Evolutionary conservation across 2,888 invertebrate genomes (phyloP).

Genomic region (Leptopilina drosophilae): DNA sequence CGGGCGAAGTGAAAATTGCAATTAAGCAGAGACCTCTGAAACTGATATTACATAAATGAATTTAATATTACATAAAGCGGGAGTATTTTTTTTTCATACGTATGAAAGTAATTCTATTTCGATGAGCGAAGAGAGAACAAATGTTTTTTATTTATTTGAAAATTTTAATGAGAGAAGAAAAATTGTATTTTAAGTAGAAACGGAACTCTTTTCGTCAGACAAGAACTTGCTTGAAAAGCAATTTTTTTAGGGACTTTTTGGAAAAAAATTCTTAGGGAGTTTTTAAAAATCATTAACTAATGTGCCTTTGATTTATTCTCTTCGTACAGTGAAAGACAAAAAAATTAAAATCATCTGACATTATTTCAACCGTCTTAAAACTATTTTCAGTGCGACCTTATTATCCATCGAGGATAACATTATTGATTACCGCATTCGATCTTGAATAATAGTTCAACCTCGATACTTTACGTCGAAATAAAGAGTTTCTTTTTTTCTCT

Average conservation of each 20-base stretch:
- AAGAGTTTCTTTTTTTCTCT: constrained; percentile 44
- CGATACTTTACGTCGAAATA: constrained; percentile 43
- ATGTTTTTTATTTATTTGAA: too few relatives aligned
- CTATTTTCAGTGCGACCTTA: constrained; percentile 23
- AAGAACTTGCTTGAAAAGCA: too few relatives aligned
- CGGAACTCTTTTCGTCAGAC: too few relatives aligned
- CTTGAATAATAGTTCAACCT: constrained; percentile 46
- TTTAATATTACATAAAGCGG: constrained; percentile 13
- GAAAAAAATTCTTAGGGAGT: too few relatives aligned
- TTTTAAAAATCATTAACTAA: too few relatives aligned
- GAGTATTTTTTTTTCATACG: neutral
- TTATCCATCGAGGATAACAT: constrained; percentile 47
- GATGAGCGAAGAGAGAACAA: too few relatives aligned
- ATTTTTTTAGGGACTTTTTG: too few relatives aligned
- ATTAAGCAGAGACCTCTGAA: constrained; percentile 52
- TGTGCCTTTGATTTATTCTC: too few relatives aligned
- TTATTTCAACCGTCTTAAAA: constrained; percentile 7
- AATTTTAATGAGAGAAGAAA: too few relatives aligned
- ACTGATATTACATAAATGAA: constrained; percentile 47
- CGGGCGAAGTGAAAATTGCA: constrained; percentile 53
- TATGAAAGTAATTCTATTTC: too few relatives aligned
- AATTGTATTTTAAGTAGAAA: constrained; percentile 8
- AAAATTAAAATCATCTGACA: too few relatives aligned
- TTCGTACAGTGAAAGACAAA: too few relatives aligned
- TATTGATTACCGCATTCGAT: constrained; percentile 46